phyloP scores from a whole-genome alignment of 2,888 invertebrate genomes.

The Drosophila subquinaria region DNA sequence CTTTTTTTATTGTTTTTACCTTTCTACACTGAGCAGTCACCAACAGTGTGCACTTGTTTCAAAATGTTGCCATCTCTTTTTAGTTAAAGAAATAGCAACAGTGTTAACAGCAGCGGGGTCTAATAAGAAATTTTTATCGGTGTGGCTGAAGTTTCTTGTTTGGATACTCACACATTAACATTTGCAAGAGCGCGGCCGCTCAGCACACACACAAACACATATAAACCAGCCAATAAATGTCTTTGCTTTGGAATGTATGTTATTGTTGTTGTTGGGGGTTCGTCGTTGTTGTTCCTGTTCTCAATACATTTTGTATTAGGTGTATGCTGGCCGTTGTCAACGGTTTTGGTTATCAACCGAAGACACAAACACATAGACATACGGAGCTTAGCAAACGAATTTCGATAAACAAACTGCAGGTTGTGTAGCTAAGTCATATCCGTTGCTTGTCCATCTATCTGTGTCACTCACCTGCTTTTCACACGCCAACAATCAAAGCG shows the following conservation, averaged over 20 bases:
- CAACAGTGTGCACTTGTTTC: constrained; percentile 62
- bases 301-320: constrained; percentile 71
- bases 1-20: constrained; percentile 60
- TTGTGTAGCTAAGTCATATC: constrained; percentile 50
- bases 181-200: constrained; percentile 19
- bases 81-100: constrained; percentile 44
- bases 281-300: constrained; percentile 55
- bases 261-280: constrained; percentile 39
- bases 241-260: constrained; percentile 55
- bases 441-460: constrained; percentile 60
- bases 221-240: constrained; percentile 42
- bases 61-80: constrained; percentile 54
- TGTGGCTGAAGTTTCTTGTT: constrained; percentile 72
- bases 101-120: constrained; percentile 39
- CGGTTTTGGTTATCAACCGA: constrained; percentile 68
- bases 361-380: constrained; percentile 31
- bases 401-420: constrained; percentile 39
- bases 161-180: constrained; percentile 48
- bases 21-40: constrained; percentile 59
- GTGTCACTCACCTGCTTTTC: constrained; percentile 76
- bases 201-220: constrained; percentile 20
- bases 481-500: constrained; percentile 41
- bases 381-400: constrained; percentile 15
- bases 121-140: constrained; percentile 68
- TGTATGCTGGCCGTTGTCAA: constrained; percentile 63